Base-by-base conservation (phyloP, 2,888 invertebrate genomes). In the Ophioninae sp. region DNA sequence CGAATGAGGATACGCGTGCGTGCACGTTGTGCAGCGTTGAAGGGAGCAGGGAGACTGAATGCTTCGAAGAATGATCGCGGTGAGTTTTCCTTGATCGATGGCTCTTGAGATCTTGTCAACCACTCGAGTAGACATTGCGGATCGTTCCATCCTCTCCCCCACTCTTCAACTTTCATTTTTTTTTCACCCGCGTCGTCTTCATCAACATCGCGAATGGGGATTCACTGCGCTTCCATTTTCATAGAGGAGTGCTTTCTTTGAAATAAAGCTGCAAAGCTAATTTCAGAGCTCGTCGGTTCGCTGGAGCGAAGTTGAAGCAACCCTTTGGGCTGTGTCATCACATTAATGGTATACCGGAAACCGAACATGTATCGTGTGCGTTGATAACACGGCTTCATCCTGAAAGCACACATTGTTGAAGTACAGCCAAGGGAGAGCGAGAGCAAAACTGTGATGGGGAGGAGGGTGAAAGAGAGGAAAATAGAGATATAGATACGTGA, bases 21-120 rank as follows among this genome's bases (percentile, higher is more conserved):
- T 56, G 23, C 61, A 58, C 56, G 23, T 23, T 17, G 41, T 23
- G 41, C 30, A 17, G 67, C 22, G 59, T 23, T 41, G 51, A 51
- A 75, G 56, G n/a, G 44, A 64, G 23, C 67, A 30, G 65, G 20
- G 73, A 65, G 59, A 44, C 67, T 79, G 58, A 65, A 67, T 20
- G 13, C 9, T 30, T 23, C 44, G 23, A 61, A 59, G 58, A 58
- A 44, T 64, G 44, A 44, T 59, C 63, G n/a, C 65, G 41, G 20
- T n/a, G 65, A 65, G 63, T 56, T 76, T 81, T 74, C 41, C 83
- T 76, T 85, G 82, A 83, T 81, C 80, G 83, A 81, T 85, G 82
- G 76, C 82, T 79, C 68, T 85, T 77, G 65, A 85, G 80, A 82
- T 82, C 77, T 79, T 69, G 73, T 82, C 77, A 73, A 39, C 56